Percentiles rank a stretch among this genome's conserved stretches.
Evolutionary conservation across 2,797 vertebrate species (phyloP).

Genomic region (Rhabdomys pumilio): DNA sequence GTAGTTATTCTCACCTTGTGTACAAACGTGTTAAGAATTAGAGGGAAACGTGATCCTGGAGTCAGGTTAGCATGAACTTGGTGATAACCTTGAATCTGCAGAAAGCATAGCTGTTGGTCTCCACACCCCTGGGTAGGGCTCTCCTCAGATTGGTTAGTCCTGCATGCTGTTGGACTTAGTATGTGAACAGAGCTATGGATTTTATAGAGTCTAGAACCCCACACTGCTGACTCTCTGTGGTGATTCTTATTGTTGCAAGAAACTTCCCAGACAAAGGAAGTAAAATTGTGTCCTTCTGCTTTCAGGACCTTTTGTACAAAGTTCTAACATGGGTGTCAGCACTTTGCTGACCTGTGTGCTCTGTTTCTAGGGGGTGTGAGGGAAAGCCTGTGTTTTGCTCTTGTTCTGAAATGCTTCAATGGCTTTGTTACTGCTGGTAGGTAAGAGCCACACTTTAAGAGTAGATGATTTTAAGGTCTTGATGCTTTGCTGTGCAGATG

Average conservation of each 20-base stretch:
- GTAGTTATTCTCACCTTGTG: neutral
- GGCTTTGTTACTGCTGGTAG: neutral
- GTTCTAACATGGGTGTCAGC: neutral
- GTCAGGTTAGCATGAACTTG: neutral
- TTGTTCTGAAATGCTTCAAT: neutral
- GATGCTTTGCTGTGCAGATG: neutral
- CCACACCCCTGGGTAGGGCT: neutral
- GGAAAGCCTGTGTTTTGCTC: neutral
- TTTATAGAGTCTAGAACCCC: accelerated
- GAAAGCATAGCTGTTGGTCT: neutral
- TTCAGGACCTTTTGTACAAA: accelerated
- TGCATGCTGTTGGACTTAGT: neutral
- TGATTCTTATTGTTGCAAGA: neutral
- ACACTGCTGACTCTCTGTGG: neutral
- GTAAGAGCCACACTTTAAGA: neutral
- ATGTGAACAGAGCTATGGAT: too few relatives aligned
- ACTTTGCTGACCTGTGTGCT: neutral
- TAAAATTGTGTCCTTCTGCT: neutral
- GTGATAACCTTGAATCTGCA: neutral
- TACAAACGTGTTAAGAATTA: neutral
- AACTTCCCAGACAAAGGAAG: neutral
- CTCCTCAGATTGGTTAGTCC: neutral
- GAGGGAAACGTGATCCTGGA: neutral
- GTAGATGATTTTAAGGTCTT: neutral
- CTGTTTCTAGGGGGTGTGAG: neutral